phyloP scores from a whole-genome alignment of 2,113 vertebrate genomes.

The Ailuropoda melanoleuca region DNA sequence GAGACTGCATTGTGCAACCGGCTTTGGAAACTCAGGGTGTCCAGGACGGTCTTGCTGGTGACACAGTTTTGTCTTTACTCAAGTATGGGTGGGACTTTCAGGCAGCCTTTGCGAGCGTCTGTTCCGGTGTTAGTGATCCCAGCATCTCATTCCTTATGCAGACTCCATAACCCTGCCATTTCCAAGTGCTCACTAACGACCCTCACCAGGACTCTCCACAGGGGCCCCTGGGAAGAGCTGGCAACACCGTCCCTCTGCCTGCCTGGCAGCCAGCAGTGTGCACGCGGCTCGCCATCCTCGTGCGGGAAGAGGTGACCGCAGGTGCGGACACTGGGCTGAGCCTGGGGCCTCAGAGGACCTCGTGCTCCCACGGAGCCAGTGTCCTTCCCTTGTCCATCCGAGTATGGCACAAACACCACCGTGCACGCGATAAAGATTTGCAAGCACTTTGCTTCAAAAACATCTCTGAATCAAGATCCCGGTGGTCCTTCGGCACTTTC shows the following conservation, averaged over 20 bases:
- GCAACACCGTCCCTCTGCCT: accelerated
- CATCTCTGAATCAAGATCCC: neutral
- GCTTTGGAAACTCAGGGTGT: neutral
- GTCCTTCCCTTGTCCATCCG: accelerated
- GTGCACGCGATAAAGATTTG: accelerated
- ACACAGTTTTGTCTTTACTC: accelerated
- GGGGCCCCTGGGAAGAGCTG: neutral
- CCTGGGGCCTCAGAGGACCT: accelerated
- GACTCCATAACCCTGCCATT: accelerated
- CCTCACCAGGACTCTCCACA: accelerated
- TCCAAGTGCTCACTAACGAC: accelerated
- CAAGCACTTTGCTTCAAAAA: neutral
- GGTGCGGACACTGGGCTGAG: too few relatives aligned
- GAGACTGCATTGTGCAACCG: accelerated
- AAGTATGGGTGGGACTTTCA: accelerated
- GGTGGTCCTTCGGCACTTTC: neutral
- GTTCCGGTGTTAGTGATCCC: accelerated
- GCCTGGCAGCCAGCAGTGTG: accelerated
- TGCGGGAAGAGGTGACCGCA: neutral
- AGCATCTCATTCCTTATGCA: accelerated
- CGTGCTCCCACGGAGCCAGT: accelerated
- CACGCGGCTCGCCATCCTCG: accelerated
- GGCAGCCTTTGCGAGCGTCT: neutral
- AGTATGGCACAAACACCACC: accelerated
- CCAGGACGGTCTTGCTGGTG: accelerated